Percentiles rank a stretch among this genome's conserved stretches.
phyloP scores from a whole-genome alignment of 2,888 invertebrate species.

The Tillus elongatus region DNA sequence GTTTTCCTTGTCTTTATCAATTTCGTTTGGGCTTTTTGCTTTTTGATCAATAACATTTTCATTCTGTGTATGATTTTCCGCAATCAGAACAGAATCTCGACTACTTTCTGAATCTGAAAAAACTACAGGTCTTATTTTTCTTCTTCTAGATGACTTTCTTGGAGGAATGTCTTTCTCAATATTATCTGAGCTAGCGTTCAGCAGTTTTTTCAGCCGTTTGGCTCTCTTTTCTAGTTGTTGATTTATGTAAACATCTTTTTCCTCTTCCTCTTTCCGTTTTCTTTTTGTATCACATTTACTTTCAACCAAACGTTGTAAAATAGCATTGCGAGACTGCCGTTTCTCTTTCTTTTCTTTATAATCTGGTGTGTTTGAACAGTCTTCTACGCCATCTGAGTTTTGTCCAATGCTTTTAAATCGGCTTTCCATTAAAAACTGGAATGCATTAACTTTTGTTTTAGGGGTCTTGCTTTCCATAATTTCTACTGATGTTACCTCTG shows the following conservation, averaged over 20 bases:
- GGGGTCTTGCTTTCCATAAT: conserved; percentile 6
- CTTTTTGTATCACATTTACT: conserved; percentile 52
- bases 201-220: conserved; percentile 47
- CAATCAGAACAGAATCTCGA: too few species aligned
- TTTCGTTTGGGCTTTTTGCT: too few species aligned
- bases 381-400: conserved; percentile 48
- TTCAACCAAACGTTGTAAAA: conserved; percentile 55
- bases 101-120: conserved; percentile 1
- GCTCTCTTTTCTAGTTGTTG: conserved; percentile 52
- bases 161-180: conserved; percentile 7
- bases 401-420: conserved; percentile 54
- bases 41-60: too few species aligned
- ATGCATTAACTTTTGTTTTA: conserved; percentile 43
- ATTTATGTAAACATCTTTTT: conserved; percentile 49
- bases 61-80: too few species aligned
- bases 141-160: conserved; percentile 10
- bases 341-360: conserved; percentile 19
- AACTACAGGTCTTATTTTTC: neutral
- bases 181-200: conserved; percentile 33
- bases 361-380: too few species aligned
- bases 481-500: conserved; percentile 9
- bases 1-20: too few species aligned
- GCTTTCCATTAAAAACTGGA: conserved; percentile 58
- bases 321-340: conserved; percentile 42
- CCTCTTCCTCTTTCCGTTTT: conserved; percentile 47